phyloP scores from a whole-genome alignment of 1,140 invertebrate species.

The Venturia canescens region DNA sequence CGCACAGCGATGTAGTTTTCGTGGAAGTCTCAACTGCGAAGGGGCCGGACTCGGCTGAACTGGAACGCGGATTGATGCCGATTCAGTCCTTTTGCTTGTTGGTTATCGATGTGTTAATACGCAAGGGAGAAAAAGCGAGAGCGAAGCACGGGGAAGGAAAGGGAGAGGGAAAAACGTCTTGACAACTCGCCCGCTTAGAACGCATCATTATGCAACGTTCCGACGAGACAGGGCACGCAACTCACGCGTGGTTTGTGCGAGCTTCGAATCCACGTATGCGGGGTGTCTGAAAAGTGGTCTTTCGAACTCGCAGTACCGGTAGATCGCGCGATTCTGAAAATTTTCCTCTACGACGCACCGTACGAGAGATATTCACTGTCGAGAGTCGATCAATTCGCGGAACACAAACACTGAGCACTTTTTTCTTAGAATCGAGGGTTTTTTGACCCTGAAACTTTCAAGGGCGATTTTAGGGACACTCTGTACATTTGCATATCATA shows the following conservation, averaged over 20 bases:
- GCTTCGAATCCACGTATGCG: too few relatives aligned
- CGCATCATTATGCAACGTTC: constrained; percentile 43
- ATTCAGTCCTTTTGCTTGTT: neutral
- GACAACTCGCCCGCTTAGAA: constrained; percentile 19
- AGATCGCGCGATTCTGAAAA: neutral
- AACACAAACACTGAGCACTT: too few relatives aligned
- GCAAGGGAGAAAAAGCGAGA: neutral
- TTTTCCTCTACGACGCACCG: too few relatives aligned
- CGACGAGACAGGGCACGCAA: constrained; percentile 22
- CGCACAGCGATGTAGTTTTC: too few relatives aligned
- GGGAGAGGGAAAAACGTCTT: neutral
- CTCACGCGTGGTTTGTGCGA: constrained; percentile 12
- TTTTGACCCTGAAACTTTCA: too few relatives aligned
- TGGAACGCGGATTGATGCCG: neutral
- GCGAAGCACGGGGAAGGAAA: neutral
- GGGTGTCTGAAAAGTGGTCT: too few relatives aligned
- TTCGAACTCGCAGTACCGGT: too few relatives aligned
- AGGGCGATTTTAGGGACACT: too few relatives aligned
- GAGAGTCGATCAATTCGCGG: too few relatives aligned
- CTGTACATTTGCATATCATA: neutral
- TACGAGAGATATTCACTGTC: too few relatives aligned
- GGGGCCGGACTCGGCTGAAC: neutral
- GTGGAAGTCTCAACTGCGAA: neutral
- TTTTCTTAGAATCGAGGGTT: too few relatives aligned
- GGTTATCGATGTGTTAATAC: neutral